Conservation (phyloP, 2,113 vertebrate species). For the Pollimyrus isidori region DNA sequence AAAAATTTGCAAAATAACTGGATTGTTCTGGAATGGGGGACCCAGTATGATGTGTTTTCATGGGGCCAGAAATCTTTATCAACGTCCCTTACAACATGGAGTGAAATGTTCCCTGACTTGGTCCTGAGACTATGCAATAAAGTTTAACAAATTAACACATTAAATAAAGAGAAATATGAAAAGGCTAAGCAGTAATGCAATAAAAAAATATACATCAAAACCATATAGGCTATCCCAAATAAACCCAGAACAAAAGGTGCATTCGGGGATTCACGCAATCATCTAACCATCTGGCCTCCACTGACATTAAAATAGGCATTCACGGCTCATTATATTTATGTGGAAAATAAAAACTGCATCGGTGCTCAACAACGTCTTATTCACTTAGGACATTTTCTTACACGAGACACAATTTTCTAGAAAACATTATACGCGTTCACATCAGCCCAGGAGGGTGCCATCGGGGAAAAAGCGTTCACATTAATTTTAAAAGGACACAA, state of each 20-base stretch:
- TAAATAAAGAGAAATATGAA: neutral
- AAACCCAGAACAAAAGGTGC: neutral
- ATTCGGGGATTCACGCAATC: neutral
- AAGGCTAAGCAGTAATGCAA: neutral
- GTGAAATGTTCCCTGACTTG: neutral
- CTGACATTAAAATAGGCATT: neutral
- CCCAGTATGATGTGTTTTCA: too few species aligned
- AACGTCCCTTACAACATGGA: neutral
- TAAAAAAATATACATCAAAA: neutral
- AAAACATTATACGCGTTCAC: neutral
- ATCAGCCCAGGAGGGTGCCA: neutral
- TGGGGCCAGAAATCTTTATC: too few species aligned
- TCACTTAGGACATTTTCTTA: neutral
- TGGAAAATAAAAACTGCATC: neutral
- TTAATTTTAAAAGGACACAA: slow-evolving; percentile 2
- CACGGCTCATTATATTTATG: neutral
- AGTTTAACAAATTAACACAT: neutral
- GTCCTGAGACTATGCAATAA: neutral
- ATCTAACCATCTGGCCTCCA: neutral
- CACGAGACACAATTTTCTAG: neutral
- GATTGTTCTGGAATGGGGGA: too few species aligned
- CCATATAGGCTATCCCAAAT: neutral
- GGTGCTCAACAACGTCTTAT: neutral
- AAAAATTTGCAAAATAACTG: too few species aligned
- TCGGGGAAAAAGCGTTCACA: neutral